Evolutionary conservation across 2,797 vertebrate species (phyloP), one percentile per base, ranked within the genome.

Genomic region (Dryobates pubescens): DNA sequence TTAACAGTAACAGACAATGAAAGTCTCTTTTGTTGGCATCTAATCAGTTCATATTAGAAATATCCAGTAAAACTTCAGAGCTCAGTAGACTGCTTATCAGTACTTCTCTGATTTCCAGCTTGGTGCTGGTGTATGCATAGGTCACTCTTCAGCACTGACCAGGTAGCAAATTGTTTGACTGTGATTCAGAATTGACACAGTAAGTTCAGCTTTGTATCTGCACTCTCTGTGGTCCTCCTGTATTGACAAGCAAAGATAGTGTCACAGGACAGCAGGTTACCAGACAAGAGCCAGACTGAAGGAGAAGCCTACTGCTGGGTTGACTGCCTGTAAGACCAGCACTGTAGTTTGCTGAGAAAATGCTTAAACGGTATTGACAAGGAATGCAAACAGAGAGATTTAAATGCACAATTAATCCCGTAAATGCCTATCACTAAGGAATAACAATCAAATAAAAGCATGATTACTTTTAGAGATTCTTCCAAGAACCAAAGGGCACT

Each of bases 291-390:
- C 38, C 32, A 38, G 32, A 10, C 13, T 1, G 0, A 1, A 32
- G 32, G 47, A 72, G 34, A 47, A 10, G 29, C 29, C 9, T 43
- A 1, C 16, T 32, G 71, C 34, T 34, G 63, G 45, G 1, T 1
- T 17, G 17, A 43, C 0, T 5, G 38, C 32, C 58, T 41, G 0
- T 2, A 64, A 1, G 2, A 71, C 12, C 70, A 80, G 14, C 19
- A 4, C 30, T 14, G 4, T 22, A 63, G n/a, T 49, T 68, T 22
- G 17, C 15, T 63, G 29, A 64, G 65, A 27, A 73, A 90, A 49
- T 29, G 36, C 26, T 88, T 49, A 93, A 88, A 86, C 11, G 19
- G 27, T 43, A 79, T 96, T 97, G 96, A 96, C 96, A 95, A 84
- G 64, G 82, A 95, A 86, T 77, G 76, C 41, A 89, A 45, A 70